These are phyloP conservation scores for Pseudochaenichthys georgianus DNA, from an alignment of 2,797 vertebrate species.

Conservation along the genomic window DNA sequence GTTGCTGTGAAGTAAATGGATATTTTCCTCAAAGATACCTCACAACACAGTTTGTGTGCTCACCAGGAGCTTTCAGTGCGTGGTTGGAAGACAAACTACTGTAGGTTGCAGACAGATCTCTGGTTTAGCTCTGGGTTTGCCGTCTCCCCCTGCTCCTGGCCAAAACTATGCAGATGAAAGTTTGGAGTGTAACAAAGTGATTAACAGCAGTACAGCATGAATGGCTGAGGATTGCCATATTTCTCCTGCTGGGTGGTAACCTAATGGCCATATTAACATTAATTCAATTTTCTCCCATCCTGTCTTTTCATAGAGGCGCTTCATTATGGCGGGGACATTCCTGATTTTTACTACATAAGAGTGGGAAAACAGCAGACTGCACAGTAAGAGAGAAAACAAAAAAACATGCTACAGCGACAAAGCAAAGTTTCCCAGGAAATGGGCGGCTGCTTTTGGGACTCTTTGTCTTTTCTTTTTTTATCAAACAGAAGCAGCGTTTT, in stretches of 20 bases:
- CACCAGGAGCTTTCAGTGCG: slow-evolving; percentile 73
- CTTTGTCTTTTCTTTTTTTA: slow-evolving; percentile 58
- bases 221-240: slow-evolving; percentile 71
- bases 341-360: slow-evolving; percentile 70
- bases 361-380: slow-evolving; percentile 59
- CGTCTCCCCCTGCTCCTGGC: slow-evolving; percentile 50
- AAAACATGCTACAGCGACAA: slow-evolving; percentile 41
- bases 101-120: slow-evolving; percentile 76
- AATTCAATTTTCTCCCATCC: slow-evolving; percentile 74
- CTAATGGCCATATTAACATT: slow-evolving; percentile 76
- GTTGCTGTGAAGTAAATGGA: slow-evolving; percentile 67
- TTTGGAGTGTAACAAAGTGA: slow-evolving; percentile 74
- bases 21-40: slow-evolving; percentile 73
- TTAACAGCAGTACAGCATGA: slow-evolving; percentile 71
- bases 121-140: slow-evolving; percentile 77
- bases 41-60: slow-evolving; percentile 73
- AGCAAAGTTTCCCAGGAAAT: slow-evolving; percentile 74
- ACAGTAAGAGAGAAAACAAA: slow-evolving; percentile 58
- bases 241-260: slow-evolving; percentile 80
- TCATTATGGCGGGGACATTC: slow-evolving; percentile 71
- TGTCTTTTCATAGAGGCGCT: slow-evolving; percentile 67
- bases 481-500: slow-evolving; percentile 82
- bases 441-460: slow-evolving; percentile 69
- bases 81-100: slow-evolving; percentile 71
- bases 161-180: slow-evolving; percentile 80